Conservation (phyloP, 2,797 vertebrate genomes). For the Scarus forsteni region DNA sequence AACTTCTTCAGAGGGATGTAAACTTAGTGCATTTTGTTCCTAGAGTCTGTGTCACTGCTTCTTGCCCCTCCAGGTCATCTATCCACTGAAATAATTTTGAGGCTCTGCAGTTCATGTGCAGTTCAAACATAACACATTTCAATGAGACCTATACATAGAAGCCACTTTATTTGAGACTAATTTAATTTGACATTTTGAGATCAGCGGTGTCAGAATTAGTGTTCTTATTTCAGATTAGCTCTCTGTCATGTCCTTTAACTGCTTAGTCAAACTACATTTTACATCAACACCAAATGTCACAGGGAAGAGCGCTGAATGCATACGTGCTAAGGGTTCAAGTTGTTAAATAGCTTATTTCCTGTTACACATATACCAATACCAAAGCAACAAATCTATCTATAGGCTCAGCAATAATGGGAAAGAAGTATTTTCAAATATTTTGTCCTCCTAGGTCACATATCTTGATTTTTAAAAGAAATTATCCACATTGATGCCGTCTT, state of each 20-base stretch:
- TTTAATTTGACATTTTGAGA: constrained; percentile 68
- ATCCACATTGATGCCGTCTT: too few species aligned
- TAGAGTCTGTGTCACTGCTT: neutral
- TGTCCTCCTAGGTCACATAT: too few species aligned
- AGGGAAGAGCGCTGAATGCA: constrained; percentile 1
- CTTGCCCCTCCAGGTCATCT: neutral
- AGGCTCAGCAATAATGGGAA: too few species aligned
- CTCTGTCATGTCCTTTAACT: constrained; percentile 7
- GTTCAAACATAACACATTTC: constrained; percentile 29
- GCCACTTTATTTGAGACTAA: constrained; percentile 38
- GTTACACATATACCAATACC: too few species aligned
- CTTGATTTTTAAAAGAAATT: too few species aligned
- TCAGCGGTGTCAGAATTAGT: constrained; percentile 29
- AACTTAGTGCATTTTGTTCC: too few species aligned
- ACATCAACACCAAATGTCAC: constrained; percentile 3
- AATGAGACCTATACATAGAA: constrained; percentile 36
- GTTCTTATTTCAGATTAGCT: constrained; percentile 19
- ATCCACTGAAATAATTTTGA: neutral
- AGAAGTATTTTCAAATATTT: too few species aligned
- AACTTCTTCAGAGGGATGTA: too few species aligned
- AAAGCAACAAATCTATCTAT: too few species aligned
- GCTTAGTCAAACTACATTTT: constrained; percentile 10
- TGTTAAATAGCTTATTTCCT: neutral
- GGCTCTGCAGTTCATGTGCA: neutral
- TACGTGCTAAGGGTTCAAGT: neutral